Evolutionary conservation across 2,797 vertebrate genomes (phyloP).

Genomic region (Lagorchestes hirsutus): DNA sequence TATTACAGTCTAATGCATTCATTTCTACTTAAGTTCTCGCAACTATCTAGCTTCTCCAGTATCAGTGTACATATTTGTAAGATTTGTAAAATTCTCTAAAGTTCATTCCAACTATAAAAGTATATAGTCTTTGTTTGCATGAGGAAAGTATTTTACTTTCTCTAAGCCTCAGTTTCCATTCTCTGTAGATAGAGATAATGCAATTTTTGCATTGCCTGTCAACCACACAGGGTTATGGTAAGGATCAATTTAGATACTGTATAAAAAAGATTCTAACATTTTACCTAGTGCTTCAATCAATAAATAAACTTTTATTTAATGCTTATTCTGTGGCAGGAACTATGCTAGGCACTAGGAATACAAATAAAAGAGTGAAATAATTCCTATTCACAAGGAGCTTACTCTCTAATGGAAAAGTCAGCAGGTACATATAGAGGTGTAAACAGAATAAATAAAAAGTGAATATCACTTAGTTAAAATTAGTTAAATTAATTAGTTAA

Average conservation of each 20-base stretch:
- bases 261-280: background rate
- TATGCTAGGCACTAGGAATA: background rate
- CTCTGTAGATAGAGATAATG: background rate
- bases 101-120: background rate
- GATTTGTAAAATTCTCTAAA: background rate
- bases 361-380: background rate
- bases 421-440: background rate
- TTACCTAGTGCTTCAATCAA: background rate
- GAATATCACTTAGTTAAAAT: background rate
- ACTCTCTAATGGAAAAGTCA: background rate
- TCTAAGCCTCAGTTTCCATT: background rate
- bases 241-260: background rate
- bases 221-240: background rate
- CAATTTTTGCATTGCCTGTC: background rate
- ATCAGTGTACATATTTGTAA: background rate
- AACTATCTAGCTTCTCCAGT: background rate
- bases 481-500: background rate
- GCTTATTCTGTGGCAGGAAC: background rate
- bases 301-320: background rate
- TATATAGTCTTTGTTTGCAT: background rate
- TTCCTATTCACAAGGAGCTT: background rate
- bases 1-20: background rate
- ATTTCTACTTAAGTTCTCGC: background rate
- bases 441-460: background rate
- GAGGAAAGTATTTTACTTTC: background rate